These are phyloP conservation scores for Helostoma temminkii DNA, from an alignment of 2,797 vertebrate species.

Conservation along the genomic window DNA sequence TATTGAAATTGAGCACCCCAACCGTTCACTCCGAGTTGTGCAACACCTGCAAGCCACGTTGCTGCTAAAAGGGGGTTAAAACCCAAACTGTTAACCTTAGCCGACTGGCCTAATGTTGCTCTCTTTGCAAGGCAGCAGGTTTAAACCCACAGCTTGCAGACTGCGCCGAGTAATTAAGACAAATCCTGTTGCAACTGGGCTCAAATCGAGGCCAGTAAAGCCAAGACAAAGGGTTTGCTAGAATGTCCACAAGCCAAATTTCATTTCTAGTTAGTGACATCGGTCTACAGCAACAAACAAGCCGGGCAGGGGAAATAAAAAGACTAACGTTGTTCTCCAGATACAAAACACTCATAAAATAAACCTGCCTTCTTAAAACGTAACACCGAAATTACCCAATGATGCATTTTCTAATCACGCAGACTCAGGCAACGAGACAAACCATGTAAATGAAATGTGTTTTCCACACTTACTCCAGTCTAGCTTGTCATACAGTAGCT, in stretches of 20 bases:
- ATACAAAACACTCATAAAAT: conserved; percentile 30
- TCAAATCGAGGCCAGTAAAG: neutral
- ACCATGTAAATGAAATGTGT: neutral
- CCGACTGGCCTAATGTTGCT: neutral
- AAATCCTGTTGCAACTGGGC: neutral
- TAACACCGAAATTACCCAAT: fast-evolving
- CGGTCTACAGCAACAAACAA: conserved; percentile 28
- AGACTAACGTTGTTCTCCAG: conserved; percentile 22
- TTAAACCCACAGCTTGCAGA: neutral
- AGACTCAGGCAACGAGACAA: neutral
- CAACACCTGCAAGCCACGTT: conserved; percentile 61
- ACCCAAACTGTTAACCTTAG: neutral
- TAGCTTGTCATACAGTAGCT: neutral
- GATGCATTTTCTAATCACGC: neutral
- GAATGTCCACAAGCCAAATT: neutral
- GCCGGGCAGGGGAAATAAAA: neutral
- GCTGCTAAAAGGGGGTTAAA: neutral
- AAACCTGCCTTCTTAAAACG: neutral
- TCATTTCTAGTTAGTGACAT: neutral
- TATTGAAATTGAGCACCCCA: neutral
- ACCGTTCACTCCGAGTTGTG: conserved; percentile 24
- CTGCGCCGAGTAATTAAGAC: neutral
- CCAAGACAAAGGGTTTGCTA: neutral
- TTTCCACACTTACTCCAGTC: neutral
- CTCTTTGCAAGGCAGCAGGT: neutral